A percentile compares a stretch with the other conserved stretches of the same genome.
These are phyloP conservation scores for Upupa epops DNA, from an alignment of 2,113 vertebrate species.

Conservation along the genomic window DNA sequence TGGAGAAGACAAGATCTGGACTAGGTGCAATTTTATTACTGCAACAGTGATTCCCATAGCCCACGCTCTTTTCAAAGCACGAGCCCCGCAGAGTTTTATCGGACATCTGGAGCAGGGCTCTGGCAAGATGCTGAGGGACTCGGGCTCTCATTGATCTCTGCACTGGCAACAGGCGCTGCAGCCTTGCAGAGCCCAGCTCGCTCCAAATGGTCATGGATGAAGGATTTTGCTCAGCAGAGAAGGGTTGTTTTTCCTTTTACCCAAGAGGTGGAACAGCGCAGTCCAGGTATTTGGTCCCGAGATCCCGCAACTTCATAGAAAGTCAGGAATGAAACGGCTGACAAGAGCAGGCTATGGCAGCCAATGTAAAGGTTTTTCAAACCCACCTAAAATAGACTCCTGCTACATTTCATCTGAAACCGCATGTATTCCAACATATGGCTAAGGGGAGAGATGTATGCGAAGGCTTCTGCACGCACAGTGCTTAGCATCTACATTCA, in stretches of 20 bases:
- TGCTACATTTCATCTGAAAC: constrained; percentile 52
- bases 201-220: neutral
- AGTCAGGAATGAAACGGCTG: neutral
- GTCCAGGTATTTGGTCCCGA: neutral
- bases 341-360: constrained; percentile 19
- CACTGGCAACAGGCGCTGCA: constrained; percentile 19
- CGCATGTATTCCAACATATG: constrained; percentile 66
- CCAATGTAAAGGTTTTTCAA: constrained; percentile 52
- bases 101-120: constrained; percentile 54
- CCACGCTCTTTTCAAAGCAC: constrained; percentile 51
- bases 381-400: constrained; percentile 57
- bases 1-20: constrained; percentile 61
- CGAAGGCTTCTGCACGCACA: constrained; percentile 37
- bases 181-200: neutral
- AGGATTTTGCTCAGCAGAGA: neutral
- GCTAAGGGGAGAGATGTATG: constrained; percentile 44
- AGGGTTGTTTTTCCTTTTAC: neutral
- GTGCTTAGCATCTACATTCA: constrained; percentile 56
- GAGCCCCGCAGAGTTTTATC: constrained; percentile 44
- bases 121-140: constrained; percentile 49
- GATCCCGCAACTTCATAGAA: neutral
- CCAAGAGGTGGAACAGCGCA: neutral
- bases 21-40: constrained; percentile 62
- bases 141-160: constrained; percentile 32
- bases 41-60: constrained; percentile 29